phyloP scores from a whole-genome alignment of 2,888 invertebrate genomes.

The Papilio elwesi region DNA sequence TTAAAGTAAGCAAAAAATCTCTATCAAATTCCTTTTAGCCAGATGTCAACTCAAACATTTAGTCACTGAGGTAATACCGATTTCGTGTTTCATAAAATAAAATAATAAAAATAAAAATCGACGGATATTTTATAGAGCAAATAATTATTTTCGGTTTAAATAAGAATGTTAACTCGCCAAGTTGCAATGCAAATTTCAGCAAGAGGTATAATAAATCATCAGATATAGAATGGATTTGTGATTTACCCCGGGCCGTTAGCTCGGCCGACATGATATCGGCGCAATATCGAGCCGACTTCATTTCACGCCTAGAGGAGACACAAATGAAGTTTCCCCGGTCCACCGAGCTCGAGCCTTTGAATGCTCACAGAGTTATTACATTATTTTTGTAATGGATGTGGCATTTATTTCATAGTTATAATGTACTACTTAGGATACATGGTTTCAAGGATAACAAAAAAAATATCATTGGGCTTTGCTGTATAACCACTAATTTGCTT shows the following conservation, averaged over 20 bases:
- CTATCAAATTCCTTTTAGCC: too few relatives aligned
- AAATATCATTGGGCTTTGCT: background rate
- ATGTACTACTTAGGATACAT: too few relatives aligned
- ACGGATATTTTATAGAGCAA: too few relatives aligned
- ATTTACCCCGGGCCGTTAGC: constrained; percentile 46
- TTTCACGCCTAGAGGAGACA: constrained; percentile 82
- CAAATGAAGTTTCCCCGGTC: constrained; percentile 83
- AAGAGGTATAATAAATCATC: constrained; percentile 25
- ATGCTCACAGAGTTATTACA: constrained; percentile 41
- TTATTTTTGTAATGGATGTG: constrained; percentile 53
- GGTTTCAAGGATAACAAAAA: background rate
- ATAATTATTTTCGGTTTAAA: too few relatives aligned
- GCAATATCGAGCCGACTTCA: constrained; percentile 76
- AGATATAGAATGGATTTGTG: constrained; percentile 46
- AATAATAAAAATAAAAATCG: too few relatives aligned
- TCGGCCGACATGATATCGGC: constrained; percentile 61
- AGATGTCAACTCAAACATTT: too few relatives aligned
- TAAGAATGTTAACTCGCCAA: background rate
- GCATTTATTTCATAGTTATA: constrained; percentile 42
- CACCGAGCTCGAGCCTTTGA: constrained; percentile 62
- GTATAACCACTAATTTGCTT: too few relatives aligned
- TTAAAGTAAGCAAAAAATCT: too few relatives aligned
- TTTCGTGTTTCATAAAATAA: too few relatives aligned
- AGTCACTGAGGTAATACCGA: too few relatives aligned
- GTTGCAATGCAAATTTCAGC: constrained; percentile 18